Percentiles rank a stretch among this genome's conserved stretches.
These are phyloP conservation scores for Callorhinus ursinus DNA, from an alignment of 2,113 vertebrate species.

Conservation along the genomic window DNA sequence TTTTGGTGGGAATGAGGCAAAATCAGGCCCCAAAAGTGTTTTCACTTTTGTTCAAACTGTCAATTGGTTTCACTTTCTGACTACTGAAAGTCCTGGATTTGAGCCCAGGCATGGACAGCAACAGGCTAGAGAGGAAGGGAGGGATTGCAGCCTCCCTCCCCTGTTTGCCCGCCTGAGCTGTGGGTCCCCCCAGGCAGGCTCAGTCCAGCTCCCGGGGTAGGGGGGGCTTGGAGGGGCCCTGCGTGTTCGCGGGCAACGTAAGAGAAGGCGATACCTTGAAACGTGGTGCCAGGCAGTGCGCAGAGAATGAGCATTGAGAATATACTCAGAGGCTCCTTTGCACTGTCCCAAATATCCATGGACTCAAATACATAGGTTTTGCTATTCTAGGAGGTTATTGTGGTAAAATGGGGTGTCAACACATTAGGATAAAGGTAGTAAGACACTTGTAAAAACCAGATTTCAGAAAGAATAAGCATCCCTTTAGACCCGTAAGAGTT, in stretches of 20 bases:
- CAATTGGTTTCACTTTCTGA: background rate
- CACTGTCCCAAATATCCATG: too few relatives aligned
- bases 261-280: background rate
- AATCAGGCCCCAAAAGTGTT: background rate
- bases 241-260: accelerated
- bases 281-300: accelerated
- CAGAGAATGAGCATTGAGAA: background rate
- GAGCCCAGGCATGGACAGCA: background rate
- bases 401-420: background rate
- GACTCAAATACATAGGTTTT: background rate
- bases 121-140: background rate
- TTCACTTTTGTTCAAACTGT: background rate
- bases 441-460: background rate
- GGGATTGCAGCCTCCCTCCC: background rate
- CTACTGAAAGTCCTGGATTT: background rate
- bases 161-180: too few relatives aligned
- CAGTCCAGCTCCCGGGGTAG: accelerated
- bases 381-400: background rate
- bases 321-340: too few relatives aligned
- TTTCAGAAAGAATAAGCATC: background rate
- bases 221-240: background rate
- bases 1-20: background rate
- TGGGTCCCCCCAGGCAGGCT: background rate
- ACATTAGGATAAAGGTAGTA: background rate
- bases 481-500: background rate